Conservation (phyloP, 2,888 invertebrate species). For the Galeopsomyia nigrocyanea region DNA sequence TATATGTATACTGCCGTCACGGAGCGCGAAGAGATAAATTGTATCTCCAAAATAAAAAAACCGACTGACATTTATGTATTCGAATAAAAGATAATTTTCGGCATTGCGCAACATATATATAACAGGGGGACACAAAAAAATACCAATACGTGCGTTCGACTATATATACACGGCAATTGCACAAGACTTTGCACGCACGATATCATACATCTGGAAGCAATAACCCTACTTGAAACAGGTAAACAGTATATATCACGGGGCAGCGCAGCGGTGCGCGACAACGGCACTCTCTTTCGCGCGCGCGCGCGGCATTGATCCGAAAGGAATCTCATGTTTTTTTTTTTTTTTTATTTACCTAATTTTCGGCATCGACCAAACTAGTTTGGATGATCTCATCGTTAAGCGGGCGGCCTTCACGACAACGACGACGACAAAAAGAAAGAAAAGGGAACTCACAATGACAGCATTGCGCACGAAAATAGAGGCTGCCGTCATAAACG, state of each 20-base stretch:
- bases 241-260: too few species aligned
- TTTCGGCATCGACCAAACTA: conserved; percentile 43
- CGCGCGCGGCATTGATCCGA: conserved; percentile 5
- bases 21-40: too few species aligned
- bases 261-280: too few species aligned
- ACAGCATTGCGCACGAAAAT: conserved; percentile 39
- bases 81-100: too few species aligned
- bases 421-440: not conserved
- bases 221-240: conserved; percentile 10
- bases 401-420: not conserved
- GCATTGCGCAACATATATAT: not conserved
- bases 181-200: conserved; percentile 10
- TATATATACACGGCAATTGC: conserved; percentile 33
- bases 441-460: not conserved
- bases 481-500: conserved; percentile 4
- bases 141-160: conserved; percentile 18
- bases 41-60: too few species aligned
- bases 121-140: conserved; percentile 11
- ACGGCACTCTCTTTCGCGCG: too few species aligned
- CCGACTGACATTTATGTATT: too few species aligned
- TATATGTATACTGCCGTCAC: too few species aligned
- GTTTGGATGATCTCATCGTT: conserved; percentile 41
- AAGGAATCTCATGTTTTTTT: conserved; percentile 5
- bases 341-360: not conserved
- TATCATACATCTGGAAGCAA: conserved; percentile 25